Conservation (phyloP, 2,888 invertebrate genomes). For the Ochropleura leucogaster region DNA sequence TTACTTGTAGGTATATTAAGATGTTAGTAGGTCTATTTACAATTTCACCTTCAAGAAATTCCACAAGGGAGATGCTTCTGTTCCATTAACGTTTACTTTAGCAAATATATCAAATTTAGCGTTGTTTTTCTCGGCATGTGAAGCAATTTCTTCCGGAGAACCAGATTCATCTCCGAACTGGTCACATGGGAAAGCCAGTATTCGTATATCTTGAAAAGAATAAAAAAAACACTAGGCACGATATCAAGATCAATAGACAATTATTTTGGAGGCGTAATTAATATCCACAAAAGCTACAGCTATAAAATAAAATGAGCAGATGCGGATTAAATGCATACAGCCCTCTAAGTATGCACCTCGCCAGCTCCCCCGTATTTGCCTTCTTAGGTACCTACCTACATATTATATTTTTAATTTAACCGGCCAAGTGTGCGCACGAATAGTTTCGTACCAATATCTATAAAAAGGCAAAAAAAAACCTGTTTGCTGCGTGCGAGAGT, state of each 20-base stretch:
- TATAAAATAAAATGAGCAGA: not conserved
- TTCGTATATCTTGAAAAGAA: constrained; percentile 48
- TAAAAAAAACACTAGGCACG: not conserved
- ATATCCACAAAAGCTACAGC: not conserved
- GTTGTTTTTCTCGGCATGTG: constrained; percentile 29
- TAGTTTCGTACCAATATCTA: no score
- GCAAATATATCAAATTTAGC: constrained; percentile 52
- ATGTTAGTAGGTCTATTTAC: not conserved
- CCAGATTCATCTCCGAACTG: constrained; percentile 49
- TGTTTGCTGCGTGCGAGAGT: no score
- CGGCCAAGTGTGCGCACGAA: no score
- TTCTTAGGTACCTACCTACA: no score
- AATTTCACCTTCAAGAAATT: constrained; percentile 53
- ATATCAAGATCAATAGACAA: not conserved
- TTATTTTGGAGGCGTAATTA: not conserved
- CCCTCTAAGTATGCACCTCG: no score
- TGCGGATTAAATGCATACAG: no score
- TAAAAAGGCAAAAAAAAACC: no score
- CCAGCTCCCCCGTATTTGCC: no score
- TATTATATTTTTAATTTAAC: no score
- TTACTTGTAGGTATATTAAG: no score
- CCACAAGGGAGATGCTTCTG: constrained; percentile 44
- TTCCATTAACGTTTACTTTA: constrained; percentile 56
- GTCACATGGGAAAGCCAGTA: constrained; percentile 60
- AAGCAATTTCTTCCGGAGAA: constrained; percentile 42